Evolutionary conservation across 2,888 invertebrate species (phyloP).

Genomic region (Stenchaetothrips biformis): DNA sequence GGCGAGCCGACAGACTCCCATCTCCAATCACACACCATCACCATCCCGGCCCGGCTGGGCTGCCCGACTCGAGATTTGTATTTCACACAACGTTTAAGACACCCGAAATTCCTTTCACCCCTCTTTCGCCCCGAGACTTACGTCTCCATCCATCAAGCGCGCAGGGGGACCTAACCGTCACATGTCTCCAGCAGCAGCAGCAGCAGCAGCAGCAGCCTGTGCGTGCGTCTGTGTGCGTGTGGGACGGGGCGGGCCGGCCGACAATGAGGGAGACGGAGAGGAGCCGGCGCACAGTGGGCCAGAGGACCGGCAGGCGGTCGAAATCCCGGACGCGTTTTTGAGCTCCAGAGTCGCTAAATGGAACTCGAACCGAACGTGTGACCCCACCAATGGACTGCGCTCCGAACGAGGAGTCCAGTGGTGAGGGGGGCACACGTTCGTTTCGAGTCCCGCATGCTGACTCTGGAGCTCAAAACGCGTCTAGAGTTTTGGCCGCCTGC

Average conservation of each 20-base stretch:
- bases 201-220: background rate
- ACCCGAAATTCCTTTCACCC: constrained; percentile 17
- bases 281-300: no score
- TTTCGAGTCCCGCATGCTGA: no score
- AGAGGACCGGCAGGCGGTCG: no score
- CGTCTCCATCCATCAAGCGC: constrained; percentile 9
- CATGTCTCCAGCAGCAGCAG: constrained; percentile 14
- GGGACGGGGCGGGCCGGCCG: background rate
- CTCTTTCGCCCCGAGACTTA: background rate
- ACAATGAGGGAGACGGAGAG: background rate
- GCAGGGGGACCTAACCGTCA: background rate
- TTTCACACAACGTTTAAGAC: constrained; percentile 19
- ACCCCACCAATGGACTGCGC: no score
- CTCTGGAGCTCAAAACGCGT: no score
- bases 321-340: no score
- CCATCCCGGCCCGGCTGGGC: no score
- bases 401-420: no score
- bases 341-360: no score
- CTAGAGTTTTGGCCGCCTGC: no score
- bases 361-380: no score
- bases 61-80: background rate
- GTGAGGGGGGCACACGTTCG: no score
- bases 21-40: background rate
- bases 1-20: background rate
- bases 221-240: background rate